Conservation (phyloP, 1,140 invertebrate genomes). For the Nasonia giraulti region DNA sequence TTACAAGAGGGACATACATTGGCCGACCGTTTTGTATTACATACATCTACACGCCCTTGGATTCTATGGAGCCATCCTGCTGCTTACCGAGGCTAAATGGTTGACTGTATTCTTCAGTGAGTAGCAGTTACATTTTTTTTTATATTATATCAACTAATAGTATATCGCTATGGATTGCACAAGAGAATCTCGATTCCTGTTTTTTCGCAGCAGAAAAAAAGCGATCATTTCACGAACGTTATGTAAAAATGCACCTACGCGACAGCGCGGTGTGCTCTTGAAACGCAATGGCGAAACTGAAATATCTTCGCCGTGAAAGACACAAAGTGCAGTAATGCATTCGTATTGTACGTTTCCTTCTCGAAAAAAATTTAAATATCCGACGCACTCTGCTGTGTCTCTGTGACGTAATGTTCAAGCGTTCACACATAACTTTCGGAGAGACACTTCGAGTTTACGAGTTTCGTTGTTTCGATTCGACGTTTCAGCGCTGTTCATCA, state of each 20-base stretch:
- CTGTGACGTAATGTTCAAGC: neutral
- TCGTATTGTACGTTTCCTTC: too few species aligned
- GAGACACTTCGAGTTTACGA: too few species aligned
- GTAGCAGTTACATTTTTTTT: neutral
- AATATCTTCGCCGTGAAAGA: too few species aligned
- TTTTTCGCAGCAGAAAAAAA: too few species aligned
- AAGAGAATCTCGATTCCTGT: too few species aligned
- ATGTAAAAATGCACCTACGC: too few species aligned
- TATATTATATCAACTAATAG: too few species aligned
- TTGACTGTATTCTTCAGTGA: constrained; percentile 80
- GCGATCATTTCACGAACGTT: too few species aligned
- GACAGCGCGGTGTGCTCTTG: too few species aligned
- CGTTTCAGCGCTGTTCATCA: constrained; percentile 76
- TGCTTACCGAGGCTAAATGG: constrained; percentile 77
- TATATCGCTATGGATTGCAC: too few species aligned
- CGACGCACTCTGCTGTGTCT: neutral
- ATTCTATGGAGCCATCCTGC: constrained; percentile 76
- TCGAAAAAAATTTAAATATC: constrained; percentile 9
- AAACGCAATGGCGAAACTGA: too few species aligned
- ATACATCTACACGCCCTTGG: constrained; percentile 81
- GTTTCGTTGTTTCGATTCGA: constrained; percentile 13
- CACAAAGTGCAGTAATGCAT: too few species aligned
- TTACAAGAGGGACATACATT: constrained; percentile 62
- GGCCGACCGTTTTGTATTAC: constrained; percentile 80
- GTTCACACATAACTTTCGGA: neutral